Evolutionary conservation across 2,113 vertebrate species (phyloP), one percentile per base, ranked within the genome.

Genomic region (Petroica traversi): DNA sequence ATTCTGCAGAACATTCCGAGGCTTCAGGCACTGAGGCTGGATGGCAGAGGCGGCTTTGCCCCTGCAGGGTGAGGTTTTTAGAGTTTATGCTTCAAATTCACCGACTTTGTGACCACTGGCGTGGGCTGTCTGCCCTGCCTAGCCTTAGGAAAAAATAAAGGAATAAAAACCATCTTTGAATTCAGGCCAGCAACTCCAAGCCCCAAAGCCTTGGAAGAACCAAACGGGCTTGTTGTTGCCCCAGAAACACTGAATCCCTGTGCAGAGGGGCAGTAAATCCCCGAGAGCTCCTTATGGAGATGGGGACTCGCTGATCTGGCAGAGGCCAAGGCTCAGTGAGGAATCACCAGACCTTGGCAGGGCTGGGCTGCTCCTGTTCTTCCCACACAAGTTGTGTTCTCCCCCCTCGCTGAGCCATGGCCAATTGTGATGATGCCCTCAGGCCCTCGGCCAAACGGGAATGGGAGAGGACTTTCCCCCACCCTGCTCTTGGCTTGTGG

Each of bases 1-100:
- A 0, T 41, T 55, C 66, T 31, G 28, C 40, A 15, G 28, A 68
- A 8, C 0, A 7, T 19, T 23, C 28, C 0, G 1, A 19, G 14
- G n/a, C 28, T 77, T 7, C 22, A 46, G 61, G 58, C 22, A 1
- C 34, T 2, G 34, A 15, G 26, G 54, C 14, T 57, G 2, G 23
- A 6, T 19, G 43, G 55, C 38, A 41, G 43, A 26, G 5, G 16
- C 0, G 3, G 61, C 6, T 62, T 24, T 34, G 40, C 11, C 80
- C 46, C 43, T 31, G 24, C 19, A 54, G 76, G 38, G 48, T 28
- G 55, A 46, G 38, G 0, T 0, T 29, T 59, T 24, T 11, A 52
- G 64, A 41, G 66, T 36, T 84, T 2, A 34, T 33, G 1, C 26
- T 73, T 74, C 24, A 10, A 4, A 61, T 23, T 74, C 51, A 13